Base-by-base conservation (phyloP, 2,797 vertebrate genomes). In the Rhabdomys pumilio region DNA sequence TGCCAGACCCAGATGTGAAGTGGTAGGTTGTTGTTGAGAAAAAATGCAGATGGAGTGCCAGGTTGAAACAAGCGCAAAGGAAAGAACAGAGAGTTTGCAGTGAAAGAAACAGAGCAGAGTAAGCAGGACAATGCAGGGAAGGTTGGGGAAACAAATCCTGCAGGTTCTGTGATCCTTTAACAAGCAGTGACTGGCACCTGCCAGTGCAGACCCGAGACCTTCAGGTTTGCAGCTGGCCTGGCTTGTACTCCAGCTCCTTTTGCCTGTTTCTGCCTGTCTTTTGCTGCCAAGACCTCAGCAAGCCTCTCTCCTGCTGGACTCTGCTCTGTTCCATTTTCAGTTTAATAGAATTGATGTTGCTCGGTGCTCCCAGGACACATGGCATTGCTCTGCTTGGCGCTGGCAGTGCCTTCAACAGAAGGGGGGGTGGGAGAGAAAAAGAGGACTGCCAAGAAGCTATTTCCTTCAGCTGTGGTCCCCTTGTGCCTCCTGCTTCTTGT, bases 301-400 rank as follows among this genome's bases (percentile, higher is more conserved):
- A 94, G 91, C 92, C 82, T 86, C 73, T 55, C 9, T 85, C 86
- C 86, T 95, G 82, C 80, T 47, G 44, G 61, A 89, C 57, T 85
- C 95, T 93, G 80, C 89, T 95, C 89, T 44, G 86, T 93, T 92
- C 89, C 93, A 85, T 96, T 96, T 96, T 93, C 89, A 31, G 80
- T 90, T 96, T 96, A 96, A 96, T 91, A 97, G 95, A 90, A 95
- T 81, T 94, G 96, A 96, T 84, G 93, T 87, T 94, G 41, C 81
- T 96, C 76, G 24, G 72, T 0, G 20, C 94, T 96, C 95, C 96
- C 86, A 75, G 87, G 96, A 97, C 80, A 89, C 96, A 81, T 81
- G 96, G 96, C 93, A 73, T 63, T 84, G 94, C 93, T 93, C 92
- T 61, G 76, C 44, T 93, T 91, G 93, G 93, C 95, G 75, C 72